These are phyloP conservation scores for Burhinus bistriatus DNA, from an alignment of 2,113 vertebrate genomes.

Conservation along the genomic window DNA sequence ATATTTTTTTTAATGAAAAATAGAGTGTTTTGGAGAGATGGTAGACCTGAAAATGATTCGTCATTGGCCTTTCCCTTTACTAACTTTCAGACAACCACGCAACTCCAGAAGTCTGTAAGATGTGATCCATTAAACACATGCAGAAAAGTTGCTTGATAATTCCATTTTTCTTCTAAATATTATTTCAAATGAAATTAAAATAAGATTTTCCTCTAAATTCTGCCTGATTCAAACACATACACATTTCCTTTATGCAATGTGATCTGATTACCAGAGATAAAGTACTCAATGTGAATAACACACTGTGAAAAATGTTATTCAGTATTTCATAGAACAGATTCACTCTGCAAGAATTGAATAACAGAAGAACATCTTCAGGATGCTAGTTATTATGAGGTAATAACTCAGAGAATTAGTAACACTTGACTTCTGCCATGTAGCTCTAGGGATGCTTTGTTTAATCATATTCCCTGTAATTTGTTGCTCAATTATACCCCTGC, in stretches of 20 bases:
- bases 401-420: conserved; percentile 33
- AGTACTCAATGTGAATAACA: not conserved
- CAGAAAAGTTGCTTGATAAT: not conserved
- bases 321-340: not conserved
- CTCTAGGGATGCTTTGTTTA: conserved; percentile 35
- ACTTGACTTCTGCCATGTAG: conserved; percentile 32
- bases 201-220: not conserved
- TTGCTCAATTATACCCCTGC: conserved; percentile 29
- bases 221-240: not conserved
- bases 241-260: not conserved
- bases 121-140: not conserved
- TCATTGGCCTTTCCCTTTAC: not conserved
- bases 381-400: conserved; percentile 16
- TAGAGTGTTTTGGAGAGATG: not conserved
- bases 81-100: not conserved
- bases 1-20: not conserved
- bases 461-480: conserved; percentile 25
- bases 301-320: not conserved
- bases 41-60: not conserved
- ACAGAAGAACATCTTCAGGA: conserved; percentile 3
- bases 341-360: not conserved
- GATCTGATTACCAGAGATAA: not conserved
- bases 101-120: not conserved
- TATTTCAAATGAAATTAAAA: not conserved
- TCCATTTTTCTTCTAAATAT: not conserved